Conservation (phyloP, 2,113 vertebrate genomes). For the Terrapene triunguis region DNA sequence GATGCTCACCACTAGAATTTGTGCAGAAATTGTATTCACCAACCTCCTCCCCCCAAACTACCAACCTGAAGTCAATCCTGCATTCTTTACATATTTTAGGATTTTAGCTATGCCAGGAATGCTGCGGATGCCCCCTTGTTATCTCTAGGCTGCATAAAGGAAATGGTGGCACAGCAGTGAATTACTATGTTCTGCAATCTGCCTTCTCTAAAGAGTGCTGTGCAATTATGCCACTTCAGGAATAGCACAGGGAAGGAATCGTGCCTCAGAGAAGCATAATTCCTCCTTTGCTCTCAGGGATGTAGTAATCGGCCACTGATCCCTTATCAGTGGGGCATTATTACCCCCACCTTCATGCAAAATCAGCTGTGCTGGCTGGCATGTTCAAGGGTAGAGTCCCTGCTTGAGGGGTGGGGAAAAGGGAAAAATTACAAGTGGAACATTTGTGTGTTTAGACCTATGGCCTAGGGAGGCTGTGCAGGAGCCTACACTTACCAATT, state of each 20-base stretch:
- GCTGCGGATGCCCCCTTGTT: background rate
- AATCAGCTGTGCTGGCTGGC: too few species aligned
- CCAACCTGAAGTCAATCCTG: background rate
- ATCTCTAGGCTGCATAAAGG: background rate
- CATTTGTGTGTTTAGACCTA: too few species aligned
- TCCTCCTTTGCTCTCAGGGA: background rate
- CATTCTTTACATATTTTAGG: rapidly evolving
- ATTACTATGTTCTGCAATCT: background rate
- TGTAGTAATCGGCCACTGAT: background rate
- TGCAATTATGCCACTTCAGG: background rate
- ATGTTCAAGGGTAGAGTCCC: too few species aligned
- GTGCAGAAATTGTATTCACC: rapidly evolving
- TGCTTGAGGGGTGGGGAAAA: too few species aligned
- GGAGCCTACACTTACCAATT: too few species aligned
- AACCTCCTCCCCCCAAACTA: background rate
- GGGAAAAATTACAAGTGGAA: too few species aligned
- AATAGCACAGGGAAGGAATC: background rate
- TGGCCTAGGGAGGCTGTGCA: too few species aligned
- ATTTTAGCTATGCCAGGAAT: background rate
- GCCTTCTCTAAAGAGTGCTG: background rate
- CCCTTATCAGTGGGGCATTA: background rate
- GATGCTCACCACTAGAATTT: background rate
- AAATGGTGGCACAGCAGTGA: background rate
- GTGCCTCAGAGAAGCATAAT: background rate
- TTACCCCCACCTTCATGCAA: background rate